Base-by-base conservation (phyloP, 2,113 vertebrate genomes). In the Toxotes chatareus region DNA sequence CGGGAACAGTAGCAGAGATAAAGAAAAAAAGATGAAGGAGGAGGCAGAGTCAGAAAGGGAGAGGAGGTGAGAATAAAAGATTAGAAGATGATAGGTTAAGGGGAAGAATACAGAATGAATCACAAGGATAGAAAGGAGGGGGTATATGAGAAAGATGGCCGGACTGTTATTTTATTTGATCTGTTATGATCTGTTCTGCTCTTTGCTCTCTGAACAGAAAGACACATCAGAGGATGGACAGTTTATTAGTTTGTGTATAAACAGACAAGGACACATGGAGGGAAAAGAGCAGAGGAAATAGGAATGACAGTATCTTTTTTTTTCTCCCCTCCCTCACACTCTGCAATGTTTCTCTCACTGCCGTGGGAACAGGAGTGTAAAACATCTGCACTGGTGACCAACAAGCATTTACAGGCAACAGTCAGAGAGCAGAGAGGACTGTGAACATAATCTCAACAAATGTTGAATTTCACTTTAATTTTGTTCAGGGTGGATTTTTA, bases 1-100 rank as follows among this genome's bases (percentile, higher is more conserved):
- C 81, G 74, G 88, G 91, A 91, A 91, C 73, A 51, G 74, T 80
- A 84, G 88, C 27, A 36, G 70, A 89, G 87, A 89, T 86, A 84
- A 90, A 92, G 77, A 73, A 49, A 86, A 84, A 82, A 79, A 83
- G 81, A 86, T 73, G 78, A 80, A 79, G 84, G 59, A 78, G 87
- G 76, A 80, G 88, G 72, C 55, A 9, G 56, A 79, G 57, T 73
- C 51, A 76, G 82, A 89, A 63, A 57, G 80, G 55, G 62, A 80
- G 76, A 82, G 80, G 75, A 84, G 85, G 80, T 67, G 68, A 62
- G 83, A 90, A 91, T 89, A 76, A 88, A 91, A 85, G 75, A 89
- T 86, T 66, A 80, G 60, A 84, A 80, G 74, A 86, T 67, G 85
- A 86, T 79, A 66, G 78, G 73, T 87, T 86, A 34, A 44, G 19